These are phyloP conservation scores for Dolichallabes microphthalmus DNA, from an alignment of 2,113 vertebrate genomes.

Conservation along the genomic window DNA sequence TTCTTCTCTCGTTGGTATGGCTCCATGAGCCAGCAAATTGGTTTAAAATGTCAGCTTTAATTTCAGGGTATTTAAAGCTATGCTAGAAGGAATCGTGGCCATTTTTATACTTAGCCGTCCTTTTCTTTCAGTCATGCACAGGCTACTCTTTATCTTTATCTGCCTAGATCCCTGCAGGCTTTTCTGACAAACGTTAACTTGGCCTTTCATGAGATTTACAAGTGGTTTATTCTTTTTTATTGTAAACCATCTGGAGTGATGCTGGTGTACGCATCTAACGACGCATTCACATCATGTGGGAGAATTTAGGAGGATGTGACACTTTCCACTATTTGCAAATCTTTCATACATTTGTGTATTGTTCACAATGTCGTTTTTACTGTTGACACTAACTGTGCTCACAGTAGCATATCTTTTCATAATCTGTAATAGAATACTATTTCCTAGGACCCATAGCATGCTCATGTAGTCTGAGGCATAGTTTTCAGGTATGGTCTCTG, in stretches of 20 bases:
- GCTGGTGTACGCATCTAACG: neutral
- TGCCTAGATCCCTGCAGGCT: neutral
- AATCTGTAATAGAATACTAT: neutral
- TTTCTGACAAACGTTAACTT: neutral
- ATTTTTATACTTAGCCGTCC: neutral
- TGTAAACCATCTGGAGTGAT: constrained; percentile 23
- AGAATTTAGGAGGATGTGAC: neutral
- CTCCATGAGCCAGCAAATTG: neutral
- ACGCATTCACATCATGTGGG: neutral
- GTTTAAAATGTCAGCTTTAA: constrained; percentile 16
- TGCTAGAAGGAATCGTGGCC: neutral
- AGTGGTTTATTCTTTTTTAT: constrained; percentile 3
- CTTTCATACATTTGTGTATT: neutral
- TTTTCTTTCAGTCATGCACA: constrained; percentile 4
- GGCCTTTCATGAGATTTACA: constrained; percentile 13
- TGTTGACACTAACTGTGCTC: neutral
- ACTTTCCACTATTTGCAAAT: neutral
- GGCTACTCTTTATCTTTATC: neutral
- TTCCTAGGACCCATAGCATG: neutral
- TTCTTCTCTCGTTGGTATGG: neutral
- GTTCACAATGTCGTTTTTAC: neutral
- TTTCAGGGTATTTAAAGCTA: neutral
- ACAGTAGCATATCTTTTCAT: neutral
- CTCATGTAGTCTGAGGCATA: too few relatives aligned
- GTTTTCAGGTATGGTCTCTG: neutral